Conservation (phyloP, 2,113 vertebrate species). For the Apodemus sylvaticus region DNA sequence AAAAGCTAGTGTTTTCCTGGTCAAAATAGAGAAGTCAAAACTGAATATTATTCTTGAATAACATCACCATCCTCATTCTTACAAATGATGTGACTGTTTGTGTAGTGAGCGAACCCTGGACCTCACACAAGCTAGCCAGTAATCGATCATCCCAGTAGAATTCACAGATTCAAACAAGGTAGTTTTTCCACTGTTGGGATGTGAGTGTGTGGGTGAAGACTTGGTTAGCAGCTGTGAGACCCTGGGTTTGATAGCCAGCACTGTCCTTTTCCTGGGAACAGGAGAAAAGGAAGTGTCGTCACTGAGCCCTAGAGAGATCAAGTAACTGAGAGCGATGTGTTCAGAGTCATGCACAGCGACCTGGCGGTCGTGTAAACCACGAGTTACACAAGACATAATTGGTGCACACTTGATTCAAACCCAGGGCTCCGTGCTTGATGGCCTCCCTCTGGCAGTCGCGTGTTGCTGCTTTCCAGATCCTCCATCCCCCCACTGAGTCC, state of each 20-base stretch:
- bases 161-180: neutral
- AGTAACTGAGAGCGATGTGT: neutral
- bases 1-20: neutral
- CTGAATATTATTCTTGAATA: neutral
- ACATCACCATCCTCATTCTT: neutral
- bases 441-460: neutral
- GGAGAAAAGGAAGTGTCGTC: neutral
- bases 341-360: neutral
- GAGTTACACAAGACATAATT: neutral
- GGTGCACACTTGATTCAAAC: neutral
- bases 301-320: neutral
- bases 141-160: neutral
- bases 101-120: neutral
- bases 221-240: neutral
- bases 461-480: neutral
- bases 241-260: neutral
- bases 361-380: neutral
- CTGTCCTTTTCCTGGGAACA: too few species aligned
- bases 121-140: neutral
- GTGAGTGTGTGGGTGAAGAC: neutral
- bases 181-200: neutral
- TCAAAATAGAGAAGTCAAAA: neutral
- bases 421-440: neutral
- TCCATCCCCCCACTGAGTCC: too few species aligned
- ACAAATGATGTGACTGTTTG: neutral